These are phyloP conservation scores for Spinus pinus DNA, from an alignment of 2,797 vertebrate genomes.

Conservation along the genomic window DNA sequence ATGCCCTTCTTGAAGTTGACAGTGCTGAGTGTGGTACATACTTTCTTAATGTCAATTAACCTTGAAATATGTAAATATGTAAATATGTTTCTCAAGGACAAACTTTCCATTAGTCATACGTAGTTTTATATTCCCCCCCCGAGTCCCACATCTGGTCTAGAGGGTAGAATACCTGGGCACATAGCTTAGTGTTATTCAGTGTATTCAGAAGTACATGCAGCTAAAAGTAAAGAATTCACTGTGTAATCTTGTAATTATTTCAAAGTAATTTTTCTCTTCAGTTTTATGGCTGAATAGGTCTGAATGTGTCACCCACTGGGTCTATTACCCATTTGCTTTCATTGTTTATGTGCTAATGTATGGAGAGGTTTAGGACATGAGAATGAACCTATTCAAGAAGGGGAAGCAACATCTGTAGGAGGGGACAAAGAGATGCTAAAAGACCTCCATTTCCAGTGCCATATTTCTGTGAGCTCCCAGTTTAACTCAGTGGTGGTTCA, in stretches of 20 bases:
- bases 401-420: background rate
- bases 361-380: background rate
- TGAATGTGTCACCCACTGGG: background rate
- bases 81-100: background rate
- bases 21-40: background rate
- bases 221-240: background rate
- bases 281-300: background rate
- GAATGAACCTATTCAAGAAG: background rate
- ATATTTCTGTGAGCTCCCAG: background rate
- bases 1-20: background rate
- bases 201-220: background rate
- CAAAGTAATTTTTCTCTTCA: background rate
- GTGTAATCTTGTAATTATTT: background rate
- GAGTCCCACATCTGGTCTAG: background rate
- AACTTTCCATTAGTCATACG: background rate
- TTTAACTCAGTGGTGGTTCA: background rate
- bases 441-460: background rate
- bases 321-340: background rate
- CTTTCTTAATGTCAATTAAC: background rate
- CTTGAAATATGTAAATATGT: background rate
- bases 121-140: background rate
- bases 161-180: background rate
- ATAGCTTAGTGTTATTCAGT: background rate
- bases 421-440: background rate
- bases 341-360: background rate